Base-by-base conservation (phyloP, 1,140 invertebrate species). In the Mylabris phalerata region DNA sequence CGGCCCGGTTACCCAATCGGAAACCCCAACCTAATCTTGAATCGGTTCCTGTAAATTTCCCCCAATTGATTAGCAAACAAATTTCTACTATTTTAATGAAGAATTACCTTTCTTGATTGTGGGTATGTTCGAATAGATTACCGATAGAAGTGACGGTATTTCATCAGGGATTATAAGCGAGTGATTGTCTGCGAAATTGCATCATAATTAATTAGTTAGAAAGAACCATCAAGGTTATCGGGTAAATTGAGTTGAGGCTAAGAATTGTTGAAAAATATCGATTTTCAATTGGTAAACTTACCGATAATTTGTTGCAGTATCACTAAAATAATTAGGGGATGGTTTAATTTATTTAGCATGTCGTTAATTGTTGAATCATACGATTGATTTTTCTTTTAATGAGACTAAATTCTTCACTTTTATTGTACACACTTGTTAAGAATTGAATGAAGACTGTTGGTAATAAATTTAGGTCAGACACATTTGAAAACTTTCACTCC, bases 61-160 rank as follows among this genome's bases (percentile, higher is more conserved):
- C 32, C 32, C 0, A 32, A 32, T 32, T 7, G 7, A 32, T 32
- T 7, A 32, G 19, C 19, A 19, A 13, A 13, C 13, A 13, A 19
- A 19, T 19, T 19, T 19, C 19, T 1, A 19, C 19, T 19, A 19
- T 19, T 19, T 19, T 19, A 19, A 19, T 19, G 1, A 19, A 19
- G 19, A 19, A 19, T 19, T 79, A 87, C 87, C 89, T 84, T 89
- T 91, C 65, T 87, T 88, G 7, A 91, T 83, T 3, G 86, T 86
- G n/a, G 88, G 88, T 54, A 91, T 89, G 64, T 89, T 90, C 0
- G 86, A 87, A 68, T 89, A 90, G 1, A 89, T 80, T 3, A 90
- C 75, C 0, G 86, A 89, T 2, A 91, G 73, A 19, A 89, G 69
- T 0, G 87, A 87, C 7, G 87, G 86, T 44, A 90, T 60, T 70